phyloP scores from a whole-genome alignment of 1,140 invertebrate species.

The Halictus rubicundus region DNA sequence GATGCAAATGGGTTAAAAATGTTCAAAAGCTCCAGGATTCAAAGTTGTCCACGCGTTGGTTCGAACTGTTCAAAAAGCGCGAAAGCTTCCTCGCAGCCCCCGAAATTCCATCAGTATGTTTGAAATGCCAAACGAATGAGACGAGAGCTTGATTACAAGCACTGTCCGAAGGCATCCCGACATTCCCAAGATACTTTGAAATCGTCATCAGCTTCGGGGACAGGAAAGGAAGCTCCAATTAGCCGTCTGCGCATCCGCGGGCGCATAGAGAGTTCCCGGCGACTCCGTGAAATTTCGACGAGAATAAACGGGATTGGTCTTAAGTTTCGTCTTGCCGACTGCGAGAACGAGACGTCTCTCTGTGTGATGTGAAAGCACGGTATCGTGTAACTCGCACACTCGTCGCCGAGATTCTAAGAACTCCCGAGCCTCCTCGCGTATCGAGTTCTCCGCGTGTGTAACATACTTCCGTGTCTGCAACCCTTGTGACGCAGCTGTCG shows the following conservation, averaged over 20 bases:
- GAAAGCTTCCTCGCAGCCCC: too few species aligned
- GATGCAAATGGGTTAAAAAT: too few species aligned
- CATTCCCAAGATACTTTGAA: not conserved
- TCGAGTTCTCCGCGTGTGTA: slow-evolving; percentile 12
- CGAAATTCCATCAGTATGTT: too few species aligned
- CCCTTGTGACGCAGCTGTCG: slow-evolving; percentile 17
- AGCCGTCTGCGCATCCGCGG: not conserved
- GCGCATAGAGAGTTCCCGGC: not conserved
- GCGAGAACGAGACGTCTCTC: not conserved
- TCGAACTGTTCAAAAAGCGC: too few species aligned
- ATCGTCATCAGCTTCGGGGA: not conserved
- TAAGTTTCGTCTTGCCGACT: not conserved
- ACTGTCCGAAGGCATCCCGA: not conserved
- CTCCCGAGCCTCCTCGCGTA: not conserved
- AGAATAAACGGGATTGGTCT: slow-evolving; percentile 46
- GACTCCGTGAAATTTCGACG: slow-evolving; percentile 40
- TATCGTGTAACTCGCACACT: slow-evolving; percentile 36
- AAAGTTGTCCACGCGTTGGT: too few species aligned
- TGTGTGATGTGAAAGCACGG: not conserved
- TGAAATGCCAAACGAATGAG: too few species aligned
- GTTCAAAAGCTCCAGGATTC: too few species aligned
- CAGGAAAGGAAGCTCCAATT: slow-evolving; percentile 32
- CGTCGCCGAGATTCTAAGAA: slow-evolving; percentile 22
- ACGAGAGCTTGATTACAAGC: too few species aligned
- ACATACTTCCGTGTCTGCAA: not conserved